A percentile compares a stretch with the other conserved stretches of the same genome.
phyloP scores from a whole-genome alignment of 1,140 invertebrate species.

The Ectropis grisescens region DNA sequence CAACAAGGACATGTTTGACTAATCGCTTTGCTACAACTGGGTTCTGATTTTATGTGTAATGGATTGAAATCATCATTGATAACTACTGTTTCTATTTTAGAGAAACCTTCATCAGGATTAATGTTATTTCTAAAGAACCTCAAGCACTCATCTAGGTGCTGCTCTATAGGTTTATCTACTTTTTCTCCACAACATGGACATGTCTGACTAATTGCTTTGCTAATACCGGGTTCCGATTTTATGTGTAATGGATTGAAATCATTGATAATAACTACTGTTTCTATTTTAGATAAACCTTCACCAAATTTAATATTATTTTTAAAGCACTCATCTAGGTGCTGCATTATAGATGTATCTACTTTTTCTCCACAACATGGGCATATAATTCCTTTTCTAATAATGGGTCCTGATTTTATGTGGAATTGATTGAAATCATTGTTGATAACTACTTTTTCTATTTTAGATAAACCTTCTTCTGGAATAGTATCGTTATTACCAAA shows the following conservation, averaged over 20 bases:
- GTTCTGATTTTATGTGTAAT: conserved; percentile 14
- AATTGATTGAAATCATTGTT: too few species aligned
- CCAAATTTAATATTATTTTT: too few species aligned
- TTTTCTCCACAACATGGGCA: conserved; percentile 76
- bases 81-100: too few species aligned
- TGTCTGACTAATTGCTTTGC: conserved; percentile 15
- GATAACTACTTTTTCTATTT: too few species aligned
- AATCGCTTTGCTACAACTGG: conserved; percentile 14
- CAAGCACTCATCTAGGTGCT: conserved; percentile 76
- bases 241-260: conserved; percentile 5
- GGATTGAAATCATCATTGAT: conserved; percentile 3
- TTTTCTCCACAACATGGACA: conserved; percentile 76
- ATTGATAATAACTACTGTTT: too few species aligned
- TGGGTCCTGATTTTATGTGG: too few species aligned
- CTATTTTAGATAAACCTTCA: too few species aligned
- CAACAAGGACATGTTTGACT: conserved; percentile 74
- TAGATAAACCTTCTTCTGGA: too few species aligned
- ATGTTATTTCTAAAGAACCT: conserved; percentile 40
- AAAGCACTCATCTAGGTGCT: conserved; percentile 76
- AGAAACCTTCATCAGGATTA: too few species aligned
- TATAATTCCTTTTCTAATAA: too few species aligned
- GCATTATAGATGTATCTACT: conserved; percentile 65
- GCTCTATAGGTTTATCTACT: conserved; percentile 65
- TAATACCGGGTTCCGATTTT: conserved; percentile 18
- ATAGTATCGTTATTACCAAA: too few species aligned